Percentiles rank a stretch among this genome's conserved stretches.
These are phyloP conservation scores for Kryptolebias marmoratus DNA, from an alignment of 2,113 vertebrate species.

Conservation along the genomic window DNA sequence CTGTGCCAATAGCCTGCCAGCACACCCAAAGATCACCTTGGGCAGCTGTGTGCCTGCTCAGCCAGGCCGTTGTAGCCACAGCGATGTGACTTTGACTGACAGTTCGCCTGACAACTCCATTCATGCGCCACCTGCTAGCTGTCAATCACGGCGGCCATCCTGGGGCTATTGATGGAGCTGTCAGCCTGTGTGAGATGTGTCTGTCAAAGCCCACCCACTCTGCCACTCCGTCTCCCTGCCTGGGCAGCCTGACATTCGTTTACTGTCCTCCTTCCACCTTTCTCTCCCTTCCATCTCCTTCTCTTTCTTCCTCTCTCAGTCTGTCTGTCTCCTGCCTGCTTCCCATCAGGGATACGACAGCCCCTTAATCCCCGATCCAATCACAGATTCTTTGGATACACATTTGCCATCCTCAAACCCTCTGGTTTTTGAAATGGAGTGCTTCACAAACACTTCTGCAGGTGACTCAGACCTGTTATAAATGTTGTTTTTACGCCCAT, in stretches of 20 bases:
- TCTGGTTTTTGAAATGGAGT: conserved; percentile 60
- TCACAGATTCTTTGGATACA: conserved; percentile 71
- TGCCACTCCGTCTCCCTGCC: conserved; percentile 66
- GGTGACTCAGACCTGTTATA: conserved; percentile 56
- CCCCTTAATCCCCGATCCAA: conserved; percentile 77
- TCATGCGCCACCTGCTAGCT: conserved; percentile 89
- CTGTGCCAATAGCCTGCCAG: conserved; percentile 64
- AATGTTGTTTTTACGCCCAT: conserved; percentile 42
- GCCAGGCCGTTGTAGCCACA: conserved; percentile 72
- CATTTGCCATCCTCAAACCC: conserved; percentile 72
- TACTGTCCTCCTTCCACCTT: conserved; percentile 71
- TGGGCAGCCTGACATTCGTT: conserved; percentile 77
- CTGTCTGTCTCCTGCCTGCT: conserved; percentile 53
- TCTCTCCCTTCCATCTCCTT: conserved; percentile 28
- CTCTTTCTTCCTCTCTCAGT: conserved; percentile 55
- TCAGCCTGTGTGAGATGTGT: conserved; percentile 83
- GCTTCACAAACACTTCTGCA: conserved; percentile 63
- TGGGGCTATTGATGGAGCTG: conserved; percentile 86
- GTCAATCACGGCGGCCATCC: conserved; percentile 86
- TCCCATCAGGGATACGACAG: conserved; percentile 66
- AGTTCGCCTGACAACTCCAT: conserved; percentile 84
- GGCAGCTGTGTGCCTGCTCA: conserved; percentile 81
- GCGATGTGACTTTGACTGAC: conserved; percentile 78
- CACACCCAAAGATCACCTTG: conserved; percentile 83
- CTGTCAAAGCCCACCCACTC: conserved; percentile 82